phyloP scores from a whole-genome alignment of 2,888 invertebrate genomes.

The Phalera bucephala region DNA sequence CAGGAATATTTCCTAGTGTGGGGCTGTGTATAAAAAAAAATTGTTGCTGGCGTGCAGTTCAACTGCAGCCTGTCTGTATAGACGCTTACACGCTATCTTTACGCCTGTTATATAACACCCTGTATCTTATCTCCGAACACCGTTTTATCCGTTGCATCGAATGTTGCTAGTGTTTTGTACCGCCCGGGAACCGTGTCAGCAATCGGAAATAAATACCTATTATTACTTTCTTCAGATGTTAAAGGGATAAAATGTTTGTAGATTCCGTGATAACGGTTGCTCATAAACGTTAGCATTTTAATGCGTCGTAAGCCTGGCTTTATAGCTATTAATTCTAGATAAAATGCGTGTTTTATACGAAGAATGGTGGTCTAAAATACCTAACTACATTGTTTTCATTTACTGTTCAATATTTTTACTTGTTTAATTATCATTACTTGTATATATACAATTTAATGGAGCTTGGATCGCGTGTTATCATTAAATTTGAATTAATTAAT shows the following conservation, averaged over 20 bases:
- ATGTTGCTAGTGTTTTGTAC: conserved; percentile 15
- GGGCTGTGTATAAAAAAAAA: no score
- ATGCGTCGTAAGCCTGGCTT: conserved; percentile 30
- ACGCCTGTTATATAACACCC: conserved; percentile 7
- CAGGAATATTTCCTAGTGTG: no score
- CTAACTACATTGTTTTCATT: conserved; percentile 4
- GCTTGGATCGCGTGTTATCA: no score
- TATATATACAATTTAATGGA: no score
- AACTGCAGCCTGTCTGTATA: no score
- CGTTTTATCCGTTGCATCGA: background rate
- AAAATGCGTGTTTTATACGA: conserved; percentile 19
- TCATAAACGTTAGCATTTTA: conserved; percentile 32
- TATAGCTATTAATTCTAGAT: conserved; percentile 23
- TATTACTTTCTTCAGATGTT: conserved; percentile 15
- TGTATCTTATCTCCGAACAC: conserved; percentile 16
- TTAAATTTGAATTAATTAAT: no score
- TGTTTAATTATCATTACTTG: no score
- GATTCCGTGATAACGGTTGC: conserved; percentile 30
- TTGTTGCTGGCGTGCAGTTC: no score
- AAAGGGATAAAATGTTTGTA: conserved; percentile 23
- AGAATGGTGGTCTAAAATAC: conserved; percentile 9
- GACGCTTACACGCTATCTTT: no score
- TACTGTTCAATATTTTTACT: no score
- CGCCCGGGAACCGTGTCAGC: conserved; percentile 20
- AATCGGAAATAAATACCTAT: conserved; percentile 19